Percentiles rank a stretch among this genome's conserved stretches.
Conservation (phyloP, 2,888 invertebrate genomes). For the Lysandra coridon region DNA sequence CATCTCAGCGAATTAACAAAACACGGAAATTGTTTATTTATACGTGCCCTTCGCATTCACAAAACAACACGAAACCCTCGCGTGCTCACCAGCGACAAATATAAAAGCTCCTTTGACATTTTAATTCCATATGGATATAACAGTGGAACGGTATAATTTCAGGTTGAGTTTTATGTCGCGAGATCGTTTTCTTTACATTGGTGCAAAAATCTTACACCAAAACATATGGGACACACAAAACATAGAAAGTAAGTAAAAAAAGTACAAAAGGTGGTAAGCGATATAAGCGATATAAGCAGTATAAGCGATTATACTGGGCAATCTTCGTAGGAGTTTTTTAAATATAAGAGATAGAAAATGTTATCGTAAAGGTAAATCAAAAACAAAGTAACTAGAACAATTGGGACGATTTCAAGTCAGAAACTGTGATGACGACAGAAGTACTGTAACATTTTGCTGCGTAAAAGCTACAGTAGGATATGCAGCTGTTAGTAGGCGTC, state of each 20-base stretch:
- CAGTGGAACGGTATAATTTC: not conserved
- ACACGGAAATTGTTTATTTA: conserved; percentile 28
- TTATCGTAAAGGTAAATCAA: no score
- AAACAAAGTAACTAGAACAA: no score
- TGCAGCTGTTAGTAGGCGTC: not conserved
- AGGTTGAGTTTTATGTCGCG: not conserved
- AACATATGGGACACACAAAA: no score
- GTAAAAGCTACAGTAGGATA: not conserved
- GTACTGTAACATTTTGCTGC: not conserved
- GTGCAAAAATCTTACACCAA: not conserved
- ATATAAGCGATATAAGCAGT: no score
- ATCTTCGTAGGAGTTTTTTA: no score
- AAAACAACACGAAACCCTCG: conserved; percentile 1
- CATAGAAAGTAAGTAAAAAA: no score
- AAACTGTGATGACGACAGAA: not conserved
- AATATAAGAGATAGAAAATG: no score
- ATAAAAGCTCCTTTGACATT: conserved; percentile 4
- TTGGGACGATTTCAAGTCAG: not conserved
- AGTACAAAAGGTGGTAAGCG: no score
- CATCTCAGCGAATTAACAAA: conserved; percentile 7
- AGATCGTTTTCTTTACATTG: not conserved
- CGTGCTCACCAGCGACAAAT: conserved; percentile 4
- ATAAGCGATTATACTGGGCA: no score
- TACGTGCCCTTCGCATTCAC: conserved; percentile 22
- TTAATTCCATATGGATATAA: not conserved